Conservation (phyloP, 2,888 invertebrate species). For the Amiota mariae region DNA sequence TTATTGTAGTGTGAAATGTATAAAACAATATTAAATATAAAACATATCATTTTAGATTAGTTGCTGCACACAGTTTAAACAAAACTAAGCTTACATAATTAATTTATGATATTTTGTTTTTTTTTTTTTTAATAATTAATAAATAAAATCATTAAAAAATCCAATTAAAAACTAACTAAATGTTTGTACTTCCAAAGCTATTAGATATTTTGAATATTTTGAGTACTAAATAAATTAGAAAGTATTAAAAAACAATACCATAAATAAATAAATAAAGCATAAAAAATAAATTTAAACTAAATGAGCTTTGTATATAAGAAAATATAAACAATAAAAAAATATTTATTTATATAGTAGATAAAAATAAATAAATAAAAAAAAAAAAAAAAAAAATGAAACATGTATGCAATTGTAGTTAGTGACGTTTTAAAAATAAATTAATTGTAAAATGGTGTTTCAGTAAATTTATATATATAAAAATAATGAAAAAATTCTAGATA, state of each 20-base stretch:
- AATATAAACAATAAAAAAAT: too few relatives aligned
- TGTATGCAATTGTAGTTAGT: constrained; percentile 14
- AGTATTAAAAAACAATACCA: not conserved
- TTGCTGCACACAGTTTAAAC: constrained; percentile 20
- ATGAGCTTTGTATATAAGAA: constrained; percentile 61
- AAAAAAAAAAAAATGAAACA: not conserved
- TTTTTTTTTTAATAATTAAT: not conserved
- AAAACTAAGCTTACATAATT: not conserved
- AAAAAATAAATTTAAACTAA: constrained; percentile 31
- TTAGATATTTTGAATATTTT: too few relatives aligned
- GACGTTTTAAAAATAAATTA: not conserved
- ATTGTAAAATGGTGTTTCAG: constrained; percentile 53
- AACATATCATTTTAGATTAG: constrained; percentile 69
- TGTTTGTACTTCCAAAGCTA: not conserved
- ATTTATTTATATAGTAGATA: not conserved
- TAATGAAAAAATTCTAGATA: constrained; percentile 34
- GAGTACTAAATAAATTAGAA: not conserved
- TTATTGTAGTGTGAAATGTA: not conserved
- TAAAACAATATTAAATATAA: constrained; percentile 15
- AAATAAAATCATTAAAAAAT: not conserved
- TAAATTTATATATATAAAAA: constrained; percentile 31
- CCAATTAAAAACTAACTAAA: not conserved
- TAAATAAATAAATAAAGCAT: not conserved
- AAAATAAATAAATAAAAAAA: not conserved
- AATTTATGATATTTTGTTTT: not conserved